Evolutionary conservation across 2,797 vertebrate genomes (phyloP).

Genomic region (Eulemur rubriventer): DNA sequence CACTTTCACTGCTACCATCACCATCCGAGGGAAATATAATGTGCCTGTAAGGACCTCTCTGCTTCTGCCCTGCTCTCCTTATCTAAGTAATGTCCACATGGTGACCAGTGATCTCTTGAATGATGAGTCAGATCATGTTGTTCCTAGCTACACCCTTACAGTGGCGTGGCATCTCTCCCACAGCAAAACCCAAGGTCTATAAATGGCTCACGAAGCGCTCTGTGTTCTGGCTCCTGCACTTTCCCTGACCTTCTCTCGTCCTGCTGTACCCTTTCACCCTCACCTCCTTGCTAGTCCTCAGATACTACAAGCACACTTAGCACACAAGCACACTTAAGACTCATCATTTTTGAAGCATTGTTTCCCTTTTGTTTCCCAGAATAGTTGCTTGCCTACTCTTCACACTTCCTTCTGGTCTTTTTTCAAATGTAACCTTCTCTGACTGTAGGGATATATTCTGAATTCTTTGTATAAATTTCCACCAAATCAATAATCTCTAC

Average conservation of each 20-base stretch:
- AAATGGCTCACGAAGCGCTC: background rate
- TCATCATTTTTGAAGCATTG: background rate
- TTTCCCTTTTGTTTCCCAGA: background rate
- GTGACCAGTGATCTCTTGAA: background rate
- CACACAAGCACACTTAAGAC: background rate
- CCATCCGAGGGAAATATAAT: background rate
- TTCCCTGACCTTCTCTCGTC: background rate
- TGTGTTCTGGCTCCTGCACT: background rate
- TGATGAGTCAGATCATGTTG: background rate
- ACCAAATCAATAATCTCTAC: background rate
- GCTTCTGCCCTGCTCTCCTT: background rate
- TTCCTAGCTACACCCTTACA: background rate
- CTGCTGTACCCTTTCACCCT: background rate
- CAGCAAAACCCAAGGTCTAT: background rate
- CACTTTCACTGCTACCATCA: background rate
- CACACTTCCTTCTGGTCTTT: background rate
- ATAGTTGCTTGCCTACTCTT: background rate
- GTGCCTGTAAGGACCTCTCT: background rate
- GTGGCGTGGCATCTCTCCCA: background rate
- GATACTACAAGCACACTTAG: background rate
- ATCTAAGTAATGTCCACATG: background rate
- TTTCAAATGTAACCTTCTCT: background rate
- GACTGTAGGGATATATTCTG: background rate
- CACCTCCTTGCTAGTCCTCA: background rate
- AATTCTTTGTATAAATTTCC: background rate